Conservation (phyloP, 2,797 vertebrate species). For the Falco berigora region DNA sequence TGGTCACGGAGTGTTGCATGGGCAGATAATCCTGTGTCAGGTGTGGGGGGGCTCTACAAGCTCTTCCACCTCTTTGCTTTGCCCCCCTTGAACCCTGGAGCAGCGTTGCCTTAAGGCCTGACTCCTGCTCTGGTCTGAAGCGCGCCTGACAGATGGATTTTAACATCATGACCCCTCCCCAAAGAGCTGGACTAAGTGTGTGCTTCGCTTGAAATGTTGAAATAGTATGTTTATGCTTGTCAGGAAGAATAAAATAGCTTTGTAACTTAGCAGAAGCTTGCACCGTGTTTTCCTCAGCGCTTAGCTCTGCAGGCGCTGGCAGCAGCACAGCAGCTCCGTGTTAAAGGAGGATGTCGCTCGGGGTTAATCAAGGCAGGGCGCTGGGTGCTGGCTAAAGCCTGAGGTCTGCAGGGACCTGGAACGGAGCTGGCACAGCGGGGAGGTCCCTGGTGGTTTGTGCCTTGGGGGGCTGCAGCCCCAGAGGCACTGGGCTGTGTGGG, state of each 20-base stretch:
- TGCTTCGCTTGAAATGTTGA: neutral
- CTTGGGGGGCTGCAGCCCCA: neutral
- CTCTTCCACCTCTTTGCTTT: conserved; percentile 65
- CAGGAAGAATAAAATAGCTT: neutral
- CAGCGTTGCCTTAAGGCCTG: neutral
- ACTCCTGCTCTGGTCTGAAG: conserved; percentile 28
- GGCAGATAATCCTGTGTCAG: conserved; percentile 46
- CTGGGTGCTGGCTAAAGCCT: neutral
- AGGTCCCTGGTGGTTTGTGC: neutral
- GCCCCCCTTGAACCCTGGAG: conserved; percentile 63
- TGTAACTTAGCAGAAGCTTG: neutral
- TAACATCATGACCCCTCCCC: conserved; percentile 73
- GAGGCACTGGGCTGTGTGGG: neutral
- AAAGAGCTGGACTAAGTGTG: conserved; percentile 66
- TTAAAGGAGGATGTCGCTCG: neutral
- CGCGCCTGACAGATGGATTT: conserved; percentile 76
- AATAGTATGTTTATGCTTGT: neutral
- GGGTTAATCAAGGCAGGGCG: neutral
- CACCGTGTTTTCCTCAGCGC: neutral
- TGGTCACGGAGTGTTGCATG: neutral
- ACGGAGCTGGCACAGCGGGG: neutral
- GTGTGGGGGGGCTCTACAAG: conserved; percentile 68
- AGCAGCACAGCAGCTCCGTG: neutral
- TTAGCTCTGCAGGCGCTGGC: neutral
- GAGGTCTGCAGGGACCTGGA: neutral